Percentiles rank a stretch among this genome's conserved stretches.
Evolutionary conservation across 2,797 vertebrate species (phyloP).

Genomic region (Uromys caudimaculatus): DNA sequence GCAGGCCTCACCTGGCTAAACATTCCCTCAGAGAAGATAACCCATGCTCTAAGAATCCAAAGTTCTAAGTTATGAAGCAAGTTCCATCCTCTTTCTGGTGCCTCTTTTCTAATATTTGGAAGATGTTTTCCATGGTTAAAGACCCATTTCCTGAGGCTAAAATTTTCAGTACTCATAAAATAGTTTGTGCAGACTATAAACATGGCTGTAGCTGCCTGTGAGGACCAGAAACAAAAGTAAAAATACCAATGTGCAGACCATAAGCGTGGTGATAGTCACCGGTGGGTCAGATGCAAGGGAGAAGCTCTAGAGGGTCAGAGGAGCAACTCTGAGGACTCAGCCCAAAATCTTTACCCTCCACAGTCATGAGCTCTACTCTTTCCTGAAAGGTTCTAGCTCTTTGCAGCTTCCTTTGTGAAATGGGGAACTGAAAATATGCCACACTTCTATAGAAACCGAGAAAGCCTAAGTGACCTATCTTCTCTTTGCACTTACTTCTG

Average conservation of each 20-base stretch:
- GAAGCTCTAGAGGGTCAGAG: not conserved
- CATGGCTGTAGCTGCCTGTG: not conserved
- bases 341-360: not conserved
- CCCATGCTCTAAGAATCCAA: not conserved
- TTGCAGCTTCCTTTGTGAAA: conserved; percentile 48
- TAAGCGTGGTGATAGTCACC: not conserved
- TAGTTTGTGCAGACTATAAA: not conserved
- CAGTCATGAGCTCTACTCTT: not conserved
- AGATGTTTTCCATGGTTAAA: not conserved
- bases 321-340: not conserved
- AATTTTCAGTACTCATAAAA: not conserved
- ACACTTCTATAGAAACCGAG: not conserved
- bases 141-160: not conserved
- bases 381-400: not conserved
- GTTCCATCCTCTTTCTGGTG: not conserved
- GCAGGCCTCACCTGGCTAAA: not conserved
- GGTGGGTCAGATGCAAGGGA: not conserved
- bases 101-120: not conserved
- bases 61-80: not conserved
- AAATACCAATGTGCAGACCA: not conserved
- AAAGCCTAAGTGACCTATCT: not conserved
- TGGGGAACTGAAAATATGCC: not conserved
- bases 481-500: not conserved
- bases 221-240: not conserved
- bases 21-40: not conserved